Evolutionary conservation across 2,797 vertebrate species (phyloP).

Genomic region (Gallinago nigripennis): DNA sequence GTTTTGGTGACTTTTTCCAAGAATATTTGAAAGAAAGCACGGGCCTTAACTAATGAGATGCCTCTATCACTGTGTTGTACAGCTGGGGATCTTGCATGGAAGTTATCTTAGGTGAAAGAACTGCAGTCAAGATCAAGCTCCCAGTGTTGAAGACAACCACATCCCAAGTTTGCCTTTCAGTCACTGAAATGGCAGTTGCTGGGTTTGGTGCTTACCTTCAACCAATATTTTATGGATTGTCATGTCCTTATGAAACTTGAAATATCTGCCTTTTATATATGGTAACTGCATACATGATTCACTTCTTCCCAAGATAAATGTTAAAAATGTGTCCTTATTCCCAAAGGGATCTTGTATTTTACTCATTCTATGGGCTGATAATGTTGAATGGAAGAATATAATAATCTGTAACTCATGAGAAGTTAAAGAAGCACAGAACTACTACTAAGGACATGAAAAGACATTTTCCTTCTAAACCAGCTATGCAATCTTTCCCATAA

Average conservation of each 20-base stretch:
- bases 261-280: constrained; percentile 40
- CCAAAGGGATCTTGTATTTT: background rate
- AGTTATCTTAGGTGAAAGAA: background rate
- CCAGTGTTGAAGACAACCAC: constrained; percentile 30
- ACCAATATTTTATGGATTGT: background rate
- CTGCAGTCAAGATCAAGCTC: background rate
- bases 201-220: constrained; percentile 67
- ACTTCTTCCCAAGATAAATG: background rate
- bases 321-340: background rate
- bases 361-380: background rate
- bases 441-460: constrained; percentile 54
- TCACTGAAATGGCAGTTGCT: background rate
- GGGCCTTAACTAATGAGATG: constrained; percentile 53
- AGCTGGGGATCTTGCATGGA: constrained; percentile 19
- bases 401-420: background rate
- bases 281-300: background rate
- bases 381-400: background rate
- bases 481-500: constrained; percentile 84
- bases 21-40: background rate
- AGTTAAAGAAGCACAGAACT: constrained; percentile 67
- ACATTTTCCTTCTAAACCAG: constrained; percentile 76
- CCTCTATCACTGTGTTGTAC: constrained; percentile 51
- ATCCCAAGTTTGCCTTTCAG: constrained; percentile 9
- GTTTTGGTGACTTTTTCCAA: background rate
- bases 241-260: constrained; percentile 57